Evolutionary conservation across 2,113 vertebrate species (phyloP).

Genomic region (Ophthalmolycus amberensis): DNA sequence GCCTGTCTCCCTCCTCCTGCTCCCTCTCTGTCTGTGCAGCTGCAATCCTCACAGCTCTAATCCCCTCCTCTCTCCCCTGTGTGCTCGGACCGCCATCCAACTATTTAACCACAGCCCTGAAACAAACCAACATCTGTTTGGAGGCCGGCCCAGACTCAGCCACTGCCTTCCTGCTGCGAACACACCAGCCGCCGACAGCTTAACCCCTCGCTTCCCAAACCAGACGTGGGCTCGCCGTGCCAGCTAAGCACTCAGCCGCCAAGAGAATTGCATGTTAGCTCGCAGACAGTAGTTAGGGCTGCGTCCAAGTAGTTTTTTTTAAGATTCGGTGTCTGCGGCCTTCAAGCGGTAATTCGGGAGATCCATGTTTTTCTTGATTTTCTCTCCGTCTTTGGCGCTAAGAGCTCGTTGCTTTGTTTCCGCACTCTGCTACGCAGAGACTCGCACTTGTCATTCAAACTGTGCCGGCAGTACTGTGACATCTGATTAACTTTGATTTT

Average conservation of each 20-base stretch:
- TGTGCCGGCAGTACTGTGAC: background rate
- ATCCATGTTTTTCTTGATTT: slow-evolving; percentile 33
- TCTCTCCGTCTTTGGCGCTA: background rate
- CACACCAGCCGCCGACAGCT: slow-evolving; percentile 67
- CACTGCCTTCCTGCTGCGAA: slow-evolving; percentile 83
- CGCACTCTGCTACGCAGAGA: background rate
- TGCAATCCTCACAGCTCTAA: slow-evolving; percentile 85
- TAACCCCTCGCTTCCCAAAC: slow-evolving; percentile 57
- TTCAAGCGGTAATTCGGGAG: slow-evolving; percentile 26
- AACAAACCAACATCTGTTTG: slow-evolving; percentile 96
- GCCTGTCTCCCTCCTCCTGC: slow-evolving; percentile 52
- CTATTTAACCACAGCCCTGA: slow-evolving; percentile 90
- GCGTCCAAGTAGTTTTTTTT: slow-evolving; percentile 30
- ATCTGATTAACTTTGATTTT: slow-evolving; percentile 1
- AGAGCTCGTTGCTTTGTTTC: background rate
- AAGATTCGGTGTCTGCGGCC: slow-evolving; percentile 40
- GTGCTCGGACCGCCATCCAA: slow-evolving; percentile 88
- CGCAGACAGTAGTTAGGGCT: slow-evolving; percentile 16
- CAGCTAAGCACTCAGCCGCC: background rate
- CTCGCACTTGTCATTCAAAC: slow-evolving; percentile 13
- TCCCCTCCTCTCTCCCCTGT: slow-evolving; percentile 81
- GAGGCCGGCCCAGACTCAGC: slow-evolving; percentile 85
- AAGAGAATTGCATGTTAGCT: slow-evolving; percentile 30
- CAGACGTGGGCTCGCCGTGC: slow-evolving; percentile 20
- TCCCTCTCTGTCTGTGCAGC: slow-evolving; percentile 84